These are phyloP conservation scores for Pyrrhosoma nymphula DNA, from an alignment of 2,888 invertebrate species.

Conservation along the genomic window DNA sequence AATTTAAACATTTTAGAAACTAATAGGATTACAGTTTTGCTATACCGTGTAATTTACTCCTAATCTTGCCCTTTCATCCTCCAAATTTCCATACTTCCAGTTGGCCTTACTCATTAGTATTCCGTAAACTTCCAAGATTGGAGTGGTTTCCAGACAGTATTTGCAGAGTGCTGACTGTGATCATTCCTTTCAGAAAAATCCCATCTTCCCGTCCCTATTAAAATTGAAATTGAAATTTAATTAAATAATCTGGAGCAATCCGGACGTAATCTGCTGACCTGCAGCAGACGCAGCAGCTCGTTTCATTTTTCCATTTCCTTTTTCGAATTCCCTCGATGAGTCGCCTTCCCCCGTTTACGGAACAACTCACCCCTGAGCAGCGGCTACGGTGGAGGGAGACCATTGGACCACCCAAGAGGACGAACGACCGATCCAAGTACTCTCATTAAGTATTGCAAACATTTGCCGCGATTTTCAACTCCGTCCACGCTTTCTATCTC, in stretches of 20 bases:
- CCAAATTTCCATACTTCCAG: too few relatives aligned
- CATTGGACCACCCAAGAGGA: not conserved
- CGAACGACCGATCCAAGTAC: not conserved
- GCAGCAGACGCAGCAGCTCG: not conserved
- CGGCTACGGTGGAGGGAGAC: not conserved
- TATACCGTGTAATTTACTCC: too few relatives aligned
- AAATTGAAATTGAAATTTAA: not conserved
- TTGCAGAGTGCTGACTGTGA: too few relatives aligned
- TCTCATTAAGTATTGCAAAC: constrained; percentile 39
- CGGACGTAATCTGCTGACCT: not conserved
- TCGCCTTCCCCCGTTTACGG: not conserved
- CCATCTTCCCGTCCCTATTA: not conserved
- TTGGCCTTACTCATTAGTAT: too few relatives aligned
- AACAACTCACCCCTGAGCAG: too few relatives aligned
- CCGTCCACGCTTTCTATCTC: constrained; percentile 21
- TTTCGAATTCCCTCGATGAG: not conserved
- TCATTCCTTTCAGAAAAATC: not conserved
- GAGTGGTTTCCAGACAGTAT: too few relatives aligned
- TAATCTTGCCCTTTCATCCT: too few relatives aligned
- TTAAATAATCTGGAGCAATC: not conserved
- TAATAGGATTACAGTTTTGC: too few relatives aligned
- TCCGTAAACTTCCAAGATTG: too few relatives aligned
- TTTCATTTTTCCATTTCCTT: not conserved
- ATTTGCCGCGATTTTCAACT: constrained; percentile 19
- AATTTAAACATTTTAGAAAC: too few relatives aligned